These are phyloP conservation scores for Microctonus hyperodae DNA, from an alignment of 2,888 invertebrate genomes.

Conservation along the genomic window DNA sequence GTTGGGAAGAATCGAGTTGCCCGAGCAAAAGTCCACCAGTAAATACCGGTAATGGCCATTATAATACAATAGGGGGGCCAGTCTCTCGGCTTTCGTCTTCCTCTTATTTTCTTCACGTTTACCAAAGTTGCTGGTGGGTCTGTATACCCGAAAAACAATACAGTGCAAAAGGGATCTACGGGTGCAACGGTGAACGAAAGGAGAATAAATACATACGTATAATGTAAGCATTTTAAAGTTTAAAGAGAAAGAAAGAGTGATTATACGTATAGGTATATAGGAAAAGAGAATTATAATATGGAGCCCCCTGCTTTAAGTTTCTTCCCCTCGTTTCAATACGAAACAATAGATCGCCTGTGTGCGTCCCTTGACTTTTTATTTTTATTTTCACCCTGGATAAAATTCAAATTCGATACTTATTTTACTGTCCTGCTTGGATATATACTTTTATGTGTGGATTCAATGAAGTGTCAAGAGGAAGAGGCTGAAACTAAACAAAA, in stretches of 20 bases:
- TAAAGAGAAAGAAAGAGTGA: too few species aligned
- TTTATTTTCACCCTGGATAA: neutral
- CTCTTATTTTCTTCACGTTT: conserved; percentile 24
- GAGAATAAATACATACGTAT: neutral
- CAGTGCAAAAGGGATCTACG: conserved; percentile 25
- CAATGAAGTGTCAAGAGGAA: neutral
- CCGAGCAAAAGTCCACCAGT: conserved; percentile 19
- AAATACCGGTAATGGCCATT: conserved; percentile 53
- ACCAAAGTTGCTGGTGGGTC: conserved; percentile 13
- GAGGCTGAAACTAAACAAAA: neutral
- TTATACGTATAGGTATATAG: neutral
- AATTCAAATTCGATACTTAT: neutral
- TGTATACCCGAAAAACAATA: conserved; percentile 38
- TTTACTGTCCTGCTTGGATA: neutral
- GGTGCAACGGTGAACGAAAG: conserved; percentile 24
- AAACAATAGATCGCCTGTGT: neutral
- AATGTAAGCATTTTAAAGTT: too few species aligned
- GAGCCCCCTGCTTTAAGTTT: conserved; percentile 1
- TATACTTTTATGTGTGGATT: too few species aligned
- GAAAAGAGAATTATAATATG: neutral
- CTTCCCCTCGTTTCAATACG: neutral
- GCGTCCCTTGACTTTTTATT: conserved; percentile 4
- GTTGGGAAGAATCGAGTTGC: conserved; percentile 6
- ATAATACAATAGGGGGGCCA: conserved; percentile 57
- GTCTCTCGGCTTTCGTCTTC: conserved; percentile 37